These are phyloP conservation scores for Adelphocoris suturalis DNA, from an alignment of 2,888 invertebrate genomes.

Conservation along the genomic window DNA sequence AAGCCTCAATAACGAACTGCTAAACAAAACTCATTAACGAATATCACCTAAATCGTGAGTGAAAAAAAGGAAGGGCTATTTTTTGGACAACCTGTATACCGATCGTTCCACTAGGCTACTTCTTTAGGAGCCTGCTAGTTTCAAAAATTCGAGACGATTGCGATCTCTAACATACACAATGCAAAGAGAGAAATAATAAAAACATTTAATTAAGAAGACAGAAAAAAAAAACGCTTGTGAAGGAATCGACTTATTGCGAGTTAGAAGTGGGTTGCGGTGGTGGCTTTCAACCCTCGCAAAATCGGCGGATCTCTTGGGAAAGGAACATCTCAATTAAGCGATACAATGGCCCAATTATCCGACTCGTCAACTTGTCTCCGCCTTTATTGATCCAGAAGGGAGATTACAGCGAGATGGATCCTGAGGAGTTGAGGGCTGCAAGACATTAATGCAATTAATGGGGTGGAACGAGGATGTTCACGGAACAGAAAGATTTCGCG, in stretches of 20 bases:
- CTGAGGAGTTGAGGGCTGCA: neutral
- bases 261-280: neutral
- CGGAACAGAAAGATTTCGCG: neutral
- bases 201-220: neutral
- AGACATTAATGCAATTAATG: constrained; percentile 26
- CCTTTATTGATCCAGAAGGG: constrained; percentile 30
- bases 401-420: neutral
- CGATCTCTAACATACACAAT: neutral
- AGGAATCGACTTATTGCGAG: neutral
- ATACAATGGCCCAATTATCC: constrained; percentile 45
- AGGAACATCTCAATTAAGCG: constrained; percentile 48
- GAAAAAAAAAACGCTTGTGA: neutral
- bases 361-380: constrained; percentile 5
- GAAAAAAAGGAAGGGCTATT: too few relatives aligned
- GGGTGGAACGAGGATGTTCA: constrained; percentile 6
- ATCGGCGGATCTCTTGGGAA: constrained; percentile 26
- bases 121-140: too few relatives aligned
- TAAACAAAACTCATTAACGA: too few relatives aligned
- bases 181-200: neutral
- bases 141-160: neutral
- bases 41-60: too few relatives aligned
- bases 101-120: too few relatives aligned
- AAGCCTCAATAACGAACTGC: too few relatives aligned
- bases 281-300: neutral
- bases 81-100: too few relatives aligned